Base-by-base conservation (phyloP, 2,888 invertebrate species). In the Cataglyphis rosenhaueri region DNA sequence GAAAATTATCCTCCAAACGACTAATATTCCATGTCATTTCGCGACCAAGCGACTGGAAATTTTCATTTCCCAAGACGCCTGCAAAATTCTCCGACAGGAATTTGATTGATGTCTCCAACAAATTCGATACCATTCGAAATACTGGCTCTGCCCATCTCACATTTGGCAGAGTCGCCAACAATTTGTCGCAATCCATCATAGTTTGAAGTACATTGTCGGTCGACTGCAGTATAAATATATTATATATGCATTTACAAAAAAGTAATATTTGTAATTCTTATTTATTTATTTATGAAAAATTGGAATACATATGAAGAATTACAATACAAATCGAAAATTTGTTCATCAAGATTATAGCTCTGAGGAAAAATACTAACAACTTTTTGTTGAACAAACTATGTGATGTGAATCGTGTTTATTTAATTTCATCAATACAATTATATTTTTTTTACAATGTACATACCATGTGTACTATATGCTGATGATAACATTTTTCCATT, bases 91-190 rank as follows among this genome's bases (percentile, higher is more conserved):
- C 96, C 3, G 97, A 96, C 59, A 98, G 96, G 94, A 96, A 98
- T 91, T 97, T 96, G 85, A 98, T 97, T 48, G 97, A 97, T 0
- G 97, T 96, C 91, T 98, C 98, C 70, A 98, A 95, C 18, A 99
- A 95, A 91, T 97, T 97, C 4, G 97, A 96, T 38, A 98, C 97
- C 93, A 98, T 95, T 84, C 96, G 96, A 87, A 97, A 97, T 18
- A 98, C 97, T 3, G 96, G 96, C 87, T 97, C 97, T 0, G 98
- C 97, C 98, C 98, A 98, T 84, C 97, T 96, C 61, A 97, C 96
- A 85, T 96, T 96, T 10, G 98, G 97, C 86, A 98, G 95, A 59
- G 97, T 97, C 3, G 97, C 96, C 89, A 97, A 95, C 87, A 97
- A 95, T 95, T 97, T 97, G 92, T 98, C 98, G 93, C 98, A 98